Evolutionary conservation across 2,888 invertebrate genomes (phyloP).

Genomic region (Heliothis peltigera): DNA sequence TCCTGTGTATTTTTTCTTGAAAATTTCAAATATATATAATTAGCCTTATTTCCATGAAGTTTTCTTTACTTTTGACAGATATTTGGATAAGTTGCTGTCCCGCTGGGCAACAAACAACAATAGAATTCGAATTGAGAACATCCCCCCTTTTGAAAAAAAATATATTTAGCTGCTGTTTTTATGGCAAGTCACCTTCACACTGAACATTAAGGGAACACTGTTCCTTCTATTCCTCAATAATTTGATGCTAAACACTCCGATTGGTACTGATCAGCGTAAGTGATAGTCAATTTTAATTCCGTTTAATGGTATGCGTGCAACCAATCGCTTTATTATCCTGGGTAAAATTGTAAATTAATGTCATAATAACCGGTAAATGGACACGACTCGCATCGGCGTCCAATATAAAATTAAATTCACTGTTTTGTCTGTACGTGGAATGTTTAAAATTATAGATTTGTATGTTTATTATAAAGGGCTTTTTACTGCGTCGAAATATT

Average conservation of each 20-base stretch:
- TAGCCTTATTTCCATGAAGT: too few species aligned
- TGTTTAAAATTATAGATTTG: background rate
- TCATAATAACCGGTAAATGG: slow-evolving; percentile 31
- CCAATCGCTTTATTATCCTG: slow-evolving; percentile 45
- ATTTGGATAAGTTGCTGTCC: too few species aligned
- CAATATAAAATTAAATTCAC: slow-evolving; percentile 20
- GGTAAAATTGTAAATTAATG: slow-evolving; percentile 42
- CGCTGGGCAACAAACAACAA: too few species aligned
- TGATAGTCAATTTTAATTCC: slow-evolving; percentile 42
- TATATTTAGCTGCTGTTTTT: background rate
- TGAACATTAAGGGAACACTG: background rate
- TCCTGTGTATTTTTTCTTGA: too few species aligned
- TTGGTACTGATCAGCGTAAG: slow-evolving; percentile 19
- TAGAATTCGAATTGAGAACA: too few species aligned
- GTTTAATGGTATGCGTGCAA: slow-evolving; percentile 47
- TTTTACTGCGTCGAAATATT: too few species aligned
- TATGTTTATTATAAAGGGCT: background rate
- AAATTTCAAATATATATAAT: too few species aligned
- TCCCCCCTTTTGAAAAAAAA: too few species aligned
- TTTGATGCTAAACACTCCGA: slow-evolving; percentile 26
- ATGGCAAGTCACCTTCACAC: background rate
- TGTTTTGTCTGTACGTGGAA: background rate
- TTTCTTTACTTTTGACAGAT: too few species aligned
- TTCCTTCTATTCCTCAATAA: background rate
- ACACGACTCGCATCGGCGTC: slow-evolving; percentile 12